These are phyloP conservation scores for Todiramphus saurophagus DNA, from an alignment of 2,113 vertebrate genomes.

Conservation along the genomic window DNA sequence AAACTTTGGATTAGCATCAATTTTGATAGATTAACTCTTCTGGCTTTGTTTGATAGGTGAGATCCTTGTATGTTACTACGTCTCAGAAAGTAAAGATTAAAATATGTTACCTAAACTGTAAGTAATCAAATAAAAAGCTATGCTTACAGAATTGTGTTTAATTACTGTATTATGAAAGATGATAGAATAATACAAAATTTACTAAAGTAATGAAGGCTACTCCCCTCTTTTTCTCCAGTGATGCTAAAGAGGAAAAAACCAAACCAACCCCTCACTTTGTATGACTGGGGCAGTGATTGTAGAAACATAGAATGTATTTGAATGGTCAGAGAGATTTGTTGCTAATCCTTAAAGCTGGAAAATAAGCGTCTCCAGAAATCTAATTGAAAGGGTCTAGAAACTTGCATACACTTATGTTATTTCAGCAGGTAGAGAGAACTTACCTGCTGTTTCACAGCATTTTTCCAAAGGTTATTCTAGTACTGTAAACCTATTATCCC, in stretches of 20 bases:
- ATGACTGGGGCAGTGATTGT: accelerated
- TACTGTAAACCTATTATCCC: background rate
- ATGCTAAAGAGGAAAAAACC: background rate
- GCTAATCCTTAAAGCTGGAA: background rate
- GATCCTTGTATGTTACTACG: background rate
- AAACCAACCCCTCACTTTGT: accelerated
- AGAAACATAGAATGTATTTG: background rate
- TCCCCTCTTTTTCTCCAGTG: background rate
- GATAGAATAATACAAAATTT: background rate
- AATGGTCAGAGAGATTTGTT: background rate
- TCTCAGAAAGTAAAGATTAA: background rate
- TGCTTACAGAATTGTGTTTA: background rate
- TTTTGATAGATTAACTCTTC: slow-evolving; percentile 96
- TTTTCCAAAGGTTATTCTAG: background rate
- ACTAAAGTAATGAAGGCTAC: background rate
- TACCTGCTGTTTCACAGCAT: background rate
- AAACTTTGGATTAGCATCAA: slow-evolving; percentile 95
- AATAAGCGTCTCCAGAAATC: background rate
- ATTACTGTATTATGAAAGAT: background rate
- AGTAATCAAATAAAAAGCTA: background rate
- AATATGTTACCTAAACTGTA: background rate
- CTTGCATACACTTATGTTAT: background rate
- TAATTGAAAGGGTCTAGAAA: background rate
- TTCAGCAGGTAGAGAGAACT: background rate
- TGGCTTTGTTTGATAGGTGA: slow-evolving; percentile 97